These are phyloP conservation scores for Spheniscus mendiculus DNA, from an alignment of 2,113 vertebrate genomes.

Conservation along the genomic window DNA sequence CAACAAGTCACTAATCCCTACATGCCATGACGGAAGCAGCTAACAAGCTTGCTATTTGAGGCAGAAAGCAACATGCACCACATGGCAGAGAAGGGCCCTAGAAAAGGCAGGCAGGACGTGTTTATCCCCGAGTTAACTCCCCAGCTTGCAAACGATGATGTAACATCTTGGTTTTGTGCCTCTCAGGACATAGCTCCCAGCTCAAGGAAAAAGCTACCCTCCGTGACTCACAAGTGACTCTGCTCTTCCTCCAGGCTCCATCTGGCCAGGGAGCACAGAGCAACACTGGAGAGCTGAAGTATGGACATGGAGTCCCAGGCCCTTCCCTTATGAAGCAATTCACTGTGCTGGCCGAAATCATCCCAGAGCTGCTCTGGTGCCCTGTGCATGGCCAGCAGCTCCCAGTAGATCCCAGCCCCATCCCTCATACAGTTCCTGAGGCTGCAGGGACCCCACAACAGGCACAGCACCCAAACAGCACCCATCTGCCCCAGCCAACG, in stretches of 20 bases:
- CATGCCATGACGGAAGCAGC: neutral
- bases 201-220: slow-evolving; percentile 29
- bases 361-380: neutral
- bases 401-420: neutral
- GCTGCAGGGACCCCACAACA: neutral
- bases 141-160: neutral
- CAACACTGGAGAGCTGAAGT: neutral
- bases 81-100: neutral
- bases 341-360: neutral
- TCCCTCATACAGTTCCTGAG: neutral
- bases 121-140: neutral
- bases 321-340: neutral
- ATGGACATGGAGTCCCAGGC: neutral
- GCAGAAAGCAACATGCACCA: neutral
- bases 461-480: neutral
- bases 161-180: slow-evolving; percentile 44
- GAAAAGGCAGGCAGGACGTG: neutral
- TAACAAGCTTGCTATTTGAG: neutral
- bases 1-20: neutral
- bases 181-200: slow-evolving; percentile 30
- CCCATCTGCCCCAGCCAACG: neutral
- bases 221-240: slow-evolving; percentile 31
- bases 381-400: neutral
- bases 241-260: neutral
- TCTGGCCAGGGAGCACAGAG: neutral